phyloP scores from a whole-genome alignment of 2,888 invertebrate genomes.

The Drosophila nr. perissopoda region DNA sequence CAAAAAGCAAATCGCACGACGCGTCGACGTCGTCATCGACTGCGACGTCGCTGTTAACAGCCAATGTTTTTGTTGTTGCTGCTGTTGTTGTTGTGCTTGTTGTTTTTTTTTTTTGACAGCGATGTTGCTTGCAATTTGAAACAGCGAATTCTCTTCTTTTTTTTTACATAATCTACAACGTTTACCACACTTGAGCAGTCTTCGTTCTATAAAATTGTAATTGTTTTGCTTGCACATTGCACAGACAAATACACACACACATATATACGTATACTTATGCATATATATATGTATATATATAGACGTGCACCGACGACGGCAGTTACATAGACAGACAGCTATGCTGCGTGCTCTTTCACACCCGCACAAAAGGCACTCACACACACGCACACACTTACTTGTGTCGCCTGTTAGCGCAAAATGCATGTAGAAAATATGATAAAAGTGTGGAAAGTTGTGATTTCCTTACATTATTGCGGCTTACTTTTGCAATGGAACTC shows the following conservation, averaged over 20 bases:
- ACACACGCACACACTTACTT: slow-evolving; percentile 23
- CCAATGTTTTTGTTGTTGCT: slow-evolving; percentile 54
- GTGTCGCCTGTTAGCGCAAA: slow-evolving; percentile 42
- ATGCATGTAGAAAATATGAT: slow-evolving; percentile 54
- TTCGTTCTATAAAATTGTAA: slow-evolving; percentile 49
- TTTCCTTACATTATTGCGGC: slow-evolving; percentile 49
- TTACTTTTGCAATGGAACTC: slow-evolving; percentile 62
- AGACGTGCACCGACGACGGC: slow-evolving; percentile 36
- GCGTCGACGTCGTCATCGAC: slow-evolving; percentile 56
- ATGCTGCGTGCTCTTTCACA: slow-evolving; percentile 62
- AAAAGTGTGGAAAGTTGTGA: slow-evolving; percentile 50
- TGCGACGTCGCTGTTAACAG: slow-evolving; percentile 35
- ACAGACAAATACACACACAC: slow-evolving; percentile 32
- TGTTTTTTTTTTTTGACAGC: slow-evolving; percentile 15
- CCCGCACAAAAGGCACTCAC: slow-evolving; percentile 44
- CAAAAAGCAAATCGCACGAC: slow-evolving; percentile 55
- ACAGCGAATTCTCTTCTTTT: slow-evolving; percentile 7
- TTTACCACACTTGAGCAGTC: slow-evolving; percentile 30
- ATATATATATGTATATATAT: neutral
- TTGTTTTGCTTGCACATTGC: slow-evolving; percentile 66
- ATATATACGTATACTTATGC: neutral
- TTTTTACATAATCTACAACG: slow-evolving; percentile 32
- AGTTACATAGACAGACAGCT: slow-evolving; percentile 53
- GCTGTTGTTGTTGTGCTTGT: slow-evolving; percentile 40
- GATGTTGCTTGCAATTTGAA: slow-evolving; percentile 27